Percentiles rank a stretch among this genome's conserved stretches.
phyloP scores from a whole-genome alignment of 2,888 invertebrate species.

The Polymixis flavicincta region DNA sequence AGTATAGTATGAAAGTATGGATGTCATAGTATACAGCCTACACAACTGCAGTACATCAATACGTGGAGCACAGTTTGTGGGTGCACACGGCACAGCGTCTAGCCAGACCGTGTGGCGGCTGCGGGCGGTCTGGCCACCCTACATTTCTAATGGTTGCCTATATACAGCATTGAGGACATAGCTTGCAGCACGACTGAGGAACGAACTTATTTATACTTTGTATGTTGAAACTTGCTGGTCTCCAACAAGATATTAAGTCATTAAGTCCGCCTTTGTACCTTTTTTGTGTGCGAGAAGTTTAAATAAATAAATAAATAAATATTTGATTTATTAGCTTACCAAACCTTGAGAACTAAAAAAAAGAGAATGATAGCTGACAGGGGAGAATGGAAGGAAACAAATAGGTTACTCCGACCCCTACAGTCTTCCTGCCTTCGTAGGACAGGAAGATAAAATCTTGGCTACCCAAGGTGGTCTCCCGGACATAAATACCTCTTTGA shows the following conservation, averaged over 20 bases:
- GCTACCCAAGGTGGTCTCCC: not conserved
- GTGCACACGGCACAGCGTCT: not conserved
- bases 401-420: no score
- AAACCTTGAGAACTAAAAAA: not conserved
- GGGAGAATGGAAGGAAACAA: not conserved
- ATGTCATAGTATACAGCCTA: not conserved
- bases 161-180: not conserved
- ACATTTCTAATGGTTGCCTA: conserved; percentile 10
- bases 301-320: no score
- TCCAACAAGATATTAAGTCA: not conserved
- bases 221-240: not conserved
- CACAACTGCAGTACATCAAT: not conserved
- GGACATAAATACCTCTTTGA: no score
- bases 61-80: conserved; percentile 2
- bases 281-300: no score
- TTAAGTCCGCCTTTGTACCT: no score
- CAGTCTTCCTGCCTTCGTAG: no score
- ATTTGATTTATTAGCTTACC: not conserved
- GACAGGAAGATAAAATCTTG: not conserved
- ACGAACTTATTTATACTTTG: not conserved
- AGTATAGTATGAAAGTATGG: no score
- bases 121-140: conserved; percentile 19
- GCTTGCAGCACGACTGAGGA: not conserved
- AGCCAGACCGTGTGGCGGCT: conserved; percentile 24
- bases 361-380: not conserved